Evolutionary conservation across 2,888 invertebrate species (phyloP).

Genomic region (Rotaria sp.): DNA sequence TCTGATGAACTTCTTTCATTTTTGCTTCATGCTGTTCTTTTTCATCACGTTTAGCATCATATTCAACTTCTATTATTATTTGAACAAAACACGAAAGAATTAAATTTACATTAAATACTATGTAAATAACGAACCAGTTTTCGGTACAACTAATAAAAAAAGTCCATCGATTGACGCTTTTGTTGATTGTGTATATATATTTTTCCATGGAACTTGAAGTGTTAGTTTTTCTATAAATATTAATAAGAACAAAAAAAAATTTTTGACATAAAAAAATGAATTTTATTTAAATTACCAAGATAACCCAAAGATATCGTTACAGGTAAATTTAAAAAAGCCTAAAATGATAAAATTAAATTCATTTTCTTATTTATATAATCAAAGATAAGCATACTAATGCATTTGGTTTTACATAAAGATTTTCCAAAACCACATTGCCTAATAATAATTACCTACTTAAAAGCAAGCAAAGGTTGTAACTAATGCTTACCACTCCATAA

Average conservation of each 20-base stretch:
- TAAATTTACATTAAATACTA: not conserved
- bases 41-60: slow-evolving; percentile 77
- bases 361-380: not conserved
- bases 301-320: not conserved
- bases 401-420: slow-evolving; percentile 38
- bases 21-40: slow-evolving; percentile 70
- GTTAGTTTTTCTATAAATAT: slow-evolving; percentile 71
- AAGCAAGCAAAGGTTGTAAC: too few species aligned
- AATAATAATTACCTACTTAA: not conserved
- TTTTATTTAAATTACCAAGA: not conserved
- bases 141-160: slow-evolving; percentile 79
- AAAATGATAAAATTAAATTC: not conserved
- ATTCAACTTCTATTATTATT: slow-evolving; percentile 59
- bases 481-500: slow-evolving; percentile 38
- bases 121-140: slow-evolving; percentile 52
- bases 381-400: slow-evolving; percentile 22
- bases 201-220: slow-evolving; percentile 95
- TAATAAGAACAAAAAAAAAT: slow-evolving; percentile 32
- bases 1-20: slow-evolving; percentile 67
- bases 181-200: slow-evolving; percentile 84
- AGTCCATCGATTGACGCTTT: slow-evolving; percentile 80
- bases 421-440: slow-evolving; percentile 37
- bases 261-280: not conserved
- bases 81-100: not conserved
- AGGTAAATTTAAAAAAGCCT: slow-evolving; percentile 11